phyloP scores from a whole-genome alignment of 2,797 vertebrate species.

The Mormyrops boulengeri region DNA sequence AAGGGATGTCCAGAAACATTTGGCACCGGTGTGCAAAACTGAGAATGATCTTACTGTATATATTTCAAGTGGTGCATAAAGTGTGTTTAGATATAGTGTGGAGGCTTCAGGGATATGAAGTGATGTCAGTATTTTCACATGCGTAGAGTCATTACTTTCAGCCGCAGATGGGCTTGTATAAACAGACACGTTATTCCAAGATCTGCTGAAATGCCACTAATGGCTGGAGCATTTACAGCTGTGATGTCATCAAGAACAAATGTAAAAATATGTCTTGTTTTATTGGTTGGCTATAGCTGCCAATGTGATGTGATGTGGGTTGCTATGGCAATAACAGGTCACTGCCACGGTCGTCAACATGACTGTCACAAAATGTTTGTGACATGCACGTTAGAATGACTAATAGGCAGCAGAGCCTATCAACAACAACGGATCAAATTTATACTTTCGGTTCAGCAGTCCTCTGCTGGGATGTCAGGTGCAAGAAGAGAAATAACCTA shows the following conservation, averaged over 20 bases:
- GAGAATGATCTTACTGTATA: not conserved
- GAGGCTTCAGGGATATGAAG: not conserved
- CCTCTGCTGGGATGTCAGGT: not conserved
- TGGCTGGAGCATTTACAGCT: not conserved
- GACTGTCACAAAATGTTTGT: not conserved
- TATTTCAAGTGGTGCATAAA: slow-evolving; percentile 4
- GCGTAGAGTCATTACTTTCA: not conserved
- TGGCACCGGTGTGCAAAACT: not conserved
- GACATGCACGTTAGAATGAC: not conserved
- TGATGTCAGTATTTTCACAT: not conserved
- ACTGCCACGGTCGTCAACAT: not conserved
- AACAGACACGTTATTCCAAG: not conserved
- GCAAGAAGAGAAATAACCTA: not conserved
- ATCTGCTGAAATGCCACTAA: not conserved
- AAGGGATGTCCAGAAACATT: not conserved
- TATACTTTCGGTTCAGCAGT: not conserved
- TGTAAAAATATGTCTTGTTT: not conserved
- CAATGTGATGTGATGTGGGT: not conserved
- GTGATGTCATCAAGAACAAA: not conserved
- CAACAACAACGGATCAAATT: not conserved
- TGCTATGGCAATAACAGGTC: not conserved
- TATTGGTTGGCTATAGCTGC: not conserved
- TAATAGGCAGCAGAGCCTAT: not conserved
- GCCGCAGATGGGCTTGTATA: not conserved
- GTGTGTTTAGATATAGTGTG: not conserved